A percentile compares a stretch with the other conserved stretches of the same genome.
phyloP scores from a whole-genome alignment of 1,140 invertebrate genomes.

The Aporrectodea caliginosa region DNA sequence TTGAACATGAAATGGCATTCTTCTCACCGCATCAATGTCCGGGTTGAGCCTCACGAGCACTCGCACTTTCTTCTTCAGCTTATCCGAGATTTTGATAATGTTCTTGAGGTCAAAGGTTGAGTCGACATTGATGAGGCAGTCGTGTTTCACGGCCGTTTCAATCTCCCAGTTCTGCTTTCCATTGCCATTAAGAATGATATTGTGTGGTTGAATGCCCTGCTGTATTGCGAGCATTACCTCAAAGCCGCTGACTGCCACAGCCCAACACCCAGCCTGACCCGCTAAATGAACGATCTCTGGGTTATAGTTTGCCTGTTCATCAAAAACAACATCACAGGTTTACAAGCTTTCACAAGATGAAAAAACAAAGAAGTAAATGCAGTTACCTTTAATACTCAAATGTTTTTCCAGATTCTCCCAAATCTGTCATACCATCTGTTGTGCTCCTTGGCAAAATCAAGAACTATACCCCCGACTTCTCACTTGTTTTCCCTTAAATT shows the following conservation, averaged over 20 bases:
- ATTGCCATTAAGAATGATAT: conserved; percentile 55
- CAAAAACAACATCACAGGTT: too few species aligned
- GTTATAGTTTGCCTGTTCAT: conserved; percentile 49
- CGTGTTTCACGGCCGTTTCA: conserved; percentile 46
- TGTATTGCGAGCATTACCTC: conserved; percentile 51
- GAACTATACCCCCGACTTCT: too few species aligned
- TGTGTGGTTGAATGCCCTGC: conserved; percentile 43
- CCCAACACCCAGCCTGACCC: conserved; percentile 40
- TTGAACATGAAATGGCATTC: too few species aligned
- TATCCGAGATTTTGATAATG: conserved; percentile 39
- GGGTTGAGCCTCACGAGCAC: conserved; percentile 45
- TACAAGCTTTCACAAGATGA: too few species aligned
- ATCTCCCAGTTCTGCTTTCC: conserved; percentile 55
- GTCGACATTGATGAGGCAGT: conserved; percentile 54
- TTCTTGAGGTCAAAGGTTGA: conserved; percentile 51
- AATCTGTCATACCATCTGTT: too few species aligned
- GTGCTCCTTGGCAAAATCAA: too few species aligned
- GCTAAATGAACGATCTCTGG: conserved; percentile 45
- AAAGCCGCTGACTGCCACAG: conserved; percentile 51
- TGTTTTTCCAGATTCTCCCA: too few species aligned
- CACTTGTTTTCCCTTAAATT: too few species aligned
- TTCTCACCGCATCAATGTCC: conserved; percentile 43
- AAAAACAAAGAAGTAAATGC: too few species aligned
- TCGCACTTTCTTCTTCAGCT: conserved; percentile 30
- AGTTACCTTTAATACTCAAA: too few species aligned